These are phyloP conservation scores for Podilymbus podiceps DNA, from an alignment of 2,113 vertebrate genomes.

Conservation along the genomic window DNA sequence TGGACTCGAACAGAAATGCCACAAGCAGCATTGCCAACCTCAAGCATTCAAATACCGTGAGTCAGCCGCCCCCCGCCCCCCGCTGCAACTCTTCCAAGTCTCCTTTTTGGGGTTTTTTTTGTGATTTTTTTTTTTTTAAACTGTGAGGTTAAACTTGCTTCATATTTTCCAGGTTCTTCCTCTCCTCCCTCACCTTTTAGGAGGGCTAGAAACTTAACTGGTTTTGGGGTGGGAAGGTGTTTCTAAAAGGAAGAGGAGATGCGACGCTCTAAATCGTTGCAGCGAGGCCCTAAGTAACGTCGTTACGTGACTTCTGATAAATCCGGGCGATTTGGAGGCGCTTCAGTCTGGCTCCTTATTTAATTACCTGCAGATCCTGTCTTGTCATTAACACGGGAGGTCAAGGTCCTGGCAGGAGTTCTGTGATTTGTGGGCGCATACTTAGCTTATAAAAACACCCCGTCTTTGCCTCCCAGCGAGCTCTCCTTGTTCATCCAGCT, in stretches of 20 bases:
- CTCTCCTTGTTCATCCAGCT: conserved; percentile 12
- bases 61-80: neutral
- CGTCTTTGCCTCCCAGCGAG: neutral
- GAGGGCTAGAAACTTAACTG: neutral
- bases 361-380: conserved; percentile 41
- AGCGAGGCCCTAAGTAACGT: neutral
- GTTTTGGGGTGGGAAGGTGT: neutral
- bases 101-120: neutral
- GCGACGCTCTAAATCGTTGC: neutral
- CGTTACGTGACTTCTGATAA: neutral
- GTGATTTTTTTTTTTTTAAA: neutral
- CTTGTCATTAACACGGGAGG: conserved; percentile 40
- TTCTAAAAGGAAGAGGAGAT: neutral
- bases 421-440: neutral
- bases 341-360: conserved; percentile 21
- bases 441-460: conserved; percentile 16
- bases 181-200: neutral
- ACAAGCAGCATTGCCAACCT: neutral
- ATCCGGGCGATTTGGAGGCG: neutral
- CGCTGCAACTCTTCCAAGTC: neutral
- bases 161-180: neutral
- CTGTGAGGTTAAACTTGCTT: neutral
- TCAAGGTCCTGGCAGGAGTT: conserved; percentile 42
- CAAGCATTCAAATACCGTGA: conserved; percentile 10
- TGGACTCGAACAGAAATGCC: conserved; percentile 12